phyloP scores from a whole-genome alignment of 1,140 invertebrate species.

The Drosophila pseudoananassae region DNA sequence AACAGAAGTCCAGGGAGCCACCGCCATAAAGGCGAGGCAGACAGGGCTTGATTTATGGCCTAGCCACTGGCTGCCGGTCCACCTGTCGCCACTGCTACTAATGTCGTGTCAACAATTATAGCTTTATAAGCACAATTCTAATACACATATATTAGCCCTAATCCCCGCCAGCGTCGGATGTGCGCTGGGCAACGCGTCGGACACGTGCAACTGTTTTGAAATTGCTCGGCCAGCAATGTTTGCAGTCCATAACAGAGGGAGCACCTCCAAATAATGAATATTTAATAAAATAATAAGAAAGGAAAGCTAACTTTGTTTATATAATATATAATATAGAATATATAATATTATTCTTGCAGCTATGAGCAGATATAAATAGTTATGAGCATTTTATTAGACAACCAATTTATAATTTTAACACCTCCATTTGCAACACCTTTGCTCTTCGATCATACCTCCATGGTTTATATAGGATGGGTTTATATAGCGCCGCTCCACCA shows the following conservation, averaged over 20 bases:
- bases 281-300: neutral
- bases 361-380: no score
- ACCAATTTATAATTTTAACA: no score
- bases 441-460: no score
- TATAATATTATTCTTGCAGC: no score
- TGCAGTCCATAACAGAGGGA: neutral
- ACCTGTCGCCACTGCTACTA: constrained; percentile 26
- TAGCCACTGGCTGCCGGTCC: constrained; percentile 1
- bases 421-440: no score
- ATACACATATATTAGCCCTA: constrained; percentile 51
- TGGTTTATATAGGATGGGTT: no score
- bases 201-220: constrained; percentile 2
- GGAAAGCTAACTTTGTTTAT: no score
- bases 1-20: constrained; percentile 9
- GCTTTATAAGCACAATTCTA: constrained; percentile 46
- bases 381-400: no score
- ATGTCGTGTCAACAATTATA: constrained; percentile 74
- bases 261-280: neutral
- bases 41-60: constrained; percentile 70
- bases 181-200: constrained; percentile 6
- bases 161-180: constrained; percentile 22
- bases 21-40: constrained; percentile 46
- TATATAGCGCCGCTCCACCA: no score
- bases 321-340: no score
- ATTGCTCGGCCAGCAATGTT: neutral